Evolutionary conservation across 2,888 invertebrate species (phyloP), one percentile per base, ranked within the genome.

Genomic region (Acheta domesticus): DNA sequence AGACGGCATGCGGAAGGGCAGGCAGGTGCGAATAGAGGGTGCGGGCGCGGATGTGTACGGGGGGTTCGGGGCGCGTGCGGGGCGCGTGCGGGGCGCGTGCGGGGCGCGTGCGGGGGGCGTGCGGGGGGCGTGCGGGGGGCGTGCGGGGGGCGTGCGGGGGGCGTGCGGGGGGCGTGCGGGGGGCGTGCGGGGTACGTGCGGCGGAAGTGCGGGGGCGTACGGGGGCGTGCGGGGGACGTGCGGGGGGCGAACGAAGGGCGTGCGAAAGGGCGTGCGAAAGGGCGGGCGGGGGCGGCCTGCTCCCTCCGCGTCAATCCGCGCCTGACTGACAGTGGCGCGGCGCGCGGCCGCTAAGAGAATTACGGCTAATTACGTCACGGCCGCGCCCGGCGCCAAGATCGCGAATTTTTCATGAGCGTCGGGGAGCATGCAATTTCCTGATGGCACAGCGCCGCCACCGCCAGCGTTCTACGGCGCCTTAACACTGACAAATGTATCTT

Each of bases 301-400:
- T 62, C 16, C 14, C 48, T 21, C 48, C 76, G 77, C 76, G 79
- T 79, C 79, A 79, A 79, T 79, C 79, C 50, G 49, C 49, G 79
- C 77, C 19, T 49, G 79, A 79, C 79, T 75, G 75, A 49, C 79
- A 48, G 48, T 23, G 50, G 62, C 62, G 62, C 62, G 62, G 62
- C 62, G 62, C 62, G 36, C 77, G 49, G 77, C 77, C 77, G 77
- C 79, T 78, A 75, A 74, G 76, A 77, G 78, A 78, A 80, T 78
- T 80, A 80, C 62, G 78, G 78, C 80, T 80, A 80, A 80, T 80
- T 80, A 78, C 80, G 80, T 80, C 76, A 80, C 76, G 78, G 75
- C 36, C 78, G 75, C 62, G 62, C 62, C 62, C 75, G 79, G 79
- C 79, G 79, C 80, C 77, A 78, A 76, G 78, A 78, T 80, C 62